phyloP scores from a whole-genome alignment of 1,140 invertebrate species.

The Drosophila teissieri region DNA sequence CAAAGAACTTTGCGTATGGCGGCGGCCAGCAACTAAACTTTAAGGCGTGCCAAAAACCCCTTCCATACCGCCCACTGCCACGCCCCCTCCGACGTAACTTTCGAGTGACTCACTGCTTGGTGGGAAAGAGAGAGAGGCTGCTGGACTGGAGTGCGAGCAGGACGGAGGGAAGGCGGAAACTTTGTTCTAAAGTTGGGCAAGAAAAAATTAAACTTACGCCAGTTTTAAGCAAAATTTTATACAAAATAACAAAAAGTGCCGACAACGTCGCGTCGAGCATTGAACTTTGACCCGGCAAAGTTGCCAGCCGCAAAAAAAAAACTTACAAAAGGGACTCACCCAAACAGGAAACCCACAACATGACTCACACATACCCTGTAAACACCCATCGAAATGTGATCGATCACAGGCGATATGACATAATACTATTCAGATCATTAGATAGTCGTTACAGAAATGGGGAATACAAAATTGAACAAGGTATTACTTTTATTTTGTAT shows the following conservation, averaged over 20 bases:
- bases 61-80: slow-evolving; percentile 18
- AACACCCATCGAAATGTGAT: background rate
- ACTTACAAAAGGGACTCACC: background rate
- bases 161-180: slow-evolving; percentile 29
- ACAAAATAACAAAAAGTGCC: slow-evolving; percentile 55
- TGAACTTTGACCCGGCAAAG: slow-evolving; percentile 44
- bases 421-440: background rate
- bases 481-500: no score
- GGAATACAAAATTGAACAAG: background rate
- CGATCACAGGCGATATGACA: no score
- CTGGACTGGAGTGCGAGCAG: background rate
- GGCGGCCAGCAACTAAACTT: slow-evolving; percentile 59
- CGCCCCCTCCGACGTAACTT: slow-evolving; percentile 16
- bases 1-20: slow-evolving; percentile 59
- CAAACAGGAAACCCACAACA: slow-evolving; percentile 10
- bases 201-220: slow-evolving; percentile 58
- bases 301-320: slow-evolving; percentile 29
- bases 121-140: slow-evolving; percentile 5
- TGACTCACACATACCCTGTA: slow-evolving; percentile 16
- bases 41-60: slow-evolving; percentile 55
- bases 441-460: background rate
- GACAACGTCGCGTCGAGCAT: slow-evolving; percentile 37
- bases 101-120: slow-evolving; percentile 2
- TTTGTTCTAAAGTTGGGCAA: slow-evolving; percentile 60
- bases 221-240: slow-evolving; percentile 65